A percentile compares a stretch with the other conserved stretches of the same genome.
Evolutionary conservation across 2,797 vertebrate genomes (phyloP).

Genomic region (Poeciliopsis paucimaculata): DNA sequence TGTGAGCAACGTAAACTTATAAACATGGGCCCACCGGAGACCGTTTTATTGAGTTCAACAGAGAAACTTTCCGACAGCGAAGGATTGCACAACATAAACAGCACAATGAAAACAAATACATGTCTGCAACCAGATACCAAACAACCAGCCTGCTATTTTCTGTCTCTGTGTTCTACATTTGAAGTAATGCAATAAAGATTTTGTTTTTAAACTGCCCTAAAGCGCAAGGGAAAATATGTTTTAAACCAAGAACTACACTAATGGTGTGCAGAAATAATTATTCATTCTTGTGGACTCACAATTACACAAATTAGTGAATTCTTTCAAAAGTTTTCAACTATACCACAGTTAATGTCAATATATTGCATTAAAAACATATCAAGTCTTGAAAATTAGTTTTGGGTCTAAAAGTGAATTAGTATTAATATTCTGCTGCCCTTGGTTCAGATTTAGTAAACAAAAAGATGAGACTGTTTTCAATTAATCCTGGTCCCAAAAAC

Average conservation of each 20-base stretch:
- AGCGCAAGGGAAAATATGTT: neutral
- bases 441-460: conserved; percentile 10
- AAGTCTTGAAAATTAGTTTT: conserved; percentile 8
- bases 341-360: neutral
- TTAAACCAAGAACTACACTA: neutral
- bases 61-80: conserved; percentile 15
- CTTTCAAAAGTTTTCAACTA: neutral
- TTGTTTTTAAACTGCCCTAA: conserved; percentile 1
- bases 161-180: neutral
- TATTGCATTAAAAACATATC: conserved; percentile 6
- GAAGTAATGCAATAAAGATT: neutral
- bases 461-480: conserved; percentile 37
- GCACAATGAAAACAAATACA: conserved; percentile 11
- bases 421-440: conserved; percentile 12
- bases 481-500: conserved; percentile 23
- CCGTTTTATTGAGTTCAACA: conserved; percentile 17
- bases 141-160: neutral
- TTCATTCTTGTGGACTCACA: neutral
- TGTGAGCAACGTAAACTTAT: conserved; percentile 23
- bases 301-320: neutral
- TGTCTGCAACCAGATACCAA: conserved; percentile 4
- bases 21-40: conserved; percentile 23
- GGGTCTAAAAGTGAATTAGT: neutral
- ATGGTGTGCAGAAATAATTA: neutral
- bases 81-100: conserved; percentile 22